Evolutionary conservation across 2,797 vertebrate species (phyloP).

Genomic region (Iguana delicatissima): DNA sequence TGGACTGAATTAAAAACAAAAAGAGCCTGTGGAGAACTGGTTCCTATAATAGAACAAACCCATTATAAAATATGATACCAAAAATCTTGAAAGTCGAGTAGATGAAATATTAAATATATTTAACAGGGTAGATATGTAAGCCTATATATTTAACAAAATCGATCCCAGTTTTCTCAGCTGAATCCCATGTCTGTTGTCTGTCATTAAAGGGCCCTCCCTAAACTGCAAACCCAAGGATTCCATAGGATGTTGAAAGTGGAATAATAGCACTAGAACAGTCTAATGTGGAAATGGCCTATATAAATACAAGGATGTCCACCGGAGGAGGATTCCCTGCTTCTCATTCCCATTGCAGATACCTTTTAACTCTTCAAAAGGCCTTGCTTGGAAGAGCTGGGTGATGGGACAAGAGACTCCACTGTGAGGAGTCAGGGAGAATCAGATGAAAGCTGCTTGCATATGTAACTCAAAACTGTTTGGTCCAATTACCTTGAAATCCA

Average conservation of each 20-base stretch:
- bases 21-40: not conserved
- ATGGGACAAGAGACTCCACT: not conserved
- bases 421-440: not conserved
- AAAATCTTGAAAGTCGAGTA: not conserved
- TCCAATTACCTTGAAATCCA: not conserved
- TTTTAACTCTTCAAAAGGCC: not conserved
- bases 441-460: not conserved
- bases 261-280: too few relatives aligned
- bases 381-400: not conserved
- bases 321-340: not conserved
- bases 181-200: not conserved
- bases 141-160: not conserved
- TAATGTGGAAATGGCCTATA: too few relatives aligned
- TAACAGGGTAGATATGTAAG: not conserved
- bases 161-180: not conserved
- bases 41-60: not conserved
- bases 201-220: too few relatives aligned
- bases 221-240: too few relatives aligned
- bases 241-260: too few relatives aligned
- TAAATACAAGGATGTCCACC: too few relatives aligned
- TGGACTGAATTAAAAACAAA: not conserved
- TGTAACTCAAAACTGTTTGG: not conserved
- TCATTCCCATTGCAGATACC: not conserved
- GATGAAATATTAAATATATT: not conserved
- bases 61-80: not conserved